Conservation (phyloP, 2,113 vertebrate genomes). For the Aramus guarauna region DNA sequence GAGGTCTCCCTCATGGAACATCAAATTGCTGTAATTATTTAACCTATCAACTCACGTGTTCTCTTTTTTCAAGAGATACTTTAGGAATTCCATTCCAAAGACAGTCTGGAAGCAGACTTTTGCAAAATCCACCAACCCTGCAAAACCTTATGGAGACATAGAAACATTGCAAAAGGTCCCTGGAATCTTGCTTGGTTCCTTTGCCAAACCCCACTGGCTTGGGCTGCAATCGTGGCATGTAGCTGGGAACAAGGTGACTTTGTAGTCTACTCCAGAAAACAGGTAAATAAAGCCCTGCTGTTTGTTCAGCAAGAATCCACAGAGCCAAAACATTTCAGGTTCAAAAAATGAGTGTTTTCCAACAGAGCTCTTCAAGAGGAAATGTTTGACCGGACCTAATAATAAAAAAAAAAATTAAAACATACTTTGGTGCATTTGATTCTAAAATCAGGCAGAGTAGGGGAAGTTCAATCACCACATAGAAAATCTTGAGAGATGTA, state of each 20-base stretch:
- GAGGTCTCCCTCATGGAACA: not conserved
- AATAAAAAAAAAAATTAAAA: not conserved
- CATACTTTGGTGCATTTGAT: not conserved
- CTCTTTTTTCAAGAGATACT: not conserved
- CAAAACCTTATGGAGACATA: not conserved
- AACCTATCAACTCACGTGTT: not conserved
- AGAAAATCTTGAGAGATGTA: not conserved
- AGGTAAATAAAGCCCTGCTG: not conserved
- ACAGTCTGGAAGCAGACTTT: not conserved
- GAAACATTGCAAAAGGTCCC: not conserved
- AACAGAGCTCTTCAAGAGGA: not conserved
- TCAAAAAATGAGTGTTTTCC: not conserved
- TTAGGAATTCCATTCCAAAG: not conserved
- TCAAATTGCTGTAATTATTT: not conserved
- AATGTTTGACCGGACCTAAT: not conserved
- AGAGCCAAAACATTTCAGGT: not conserved
- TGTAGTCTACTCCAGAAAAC: not conserved
- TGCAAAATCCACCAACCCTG: not conserved
- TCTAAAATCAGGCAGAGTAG: not conserved
- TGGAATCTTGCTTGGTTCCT: not conserved
- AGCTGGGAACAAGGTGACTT: not conserved
- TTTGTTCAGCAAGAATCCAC: not conserved
- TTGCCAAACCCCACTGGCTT: not conserved
- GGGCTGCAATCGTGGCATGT: not conserved
- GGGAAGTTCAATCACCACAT: not conserved